A percentile compares a stretch with the other conserved stretches of the same genome.
These are phyloP conservation scores for Calycopis cecrops DNA, from an alignment of 1,140 invertebrate species.

Conservation along the genomic window DNA sequence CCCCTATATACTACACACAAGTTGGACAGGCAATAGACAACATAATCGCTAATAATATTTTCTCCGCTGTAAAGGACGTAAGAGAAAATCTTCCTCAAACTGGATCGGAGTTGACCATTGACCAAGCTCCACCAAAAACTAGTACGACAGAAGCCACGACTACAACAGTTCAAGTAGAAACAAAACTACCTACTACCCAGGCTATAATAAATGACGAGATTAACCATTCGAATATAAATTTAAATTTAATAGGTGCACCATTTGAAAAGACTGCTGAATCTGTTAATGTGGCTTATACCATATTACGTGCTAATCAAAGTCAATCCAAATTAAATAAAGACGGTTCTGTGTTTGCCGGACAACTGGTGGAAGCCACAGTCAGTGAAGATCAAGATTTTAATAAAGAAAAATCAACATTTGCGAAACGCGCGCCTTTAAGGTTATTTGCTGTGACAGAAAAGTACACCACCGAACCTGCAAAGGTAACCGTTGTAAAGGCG, in stretches of 20 bases:
- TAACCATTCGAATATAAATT: constrained; percentile 9
- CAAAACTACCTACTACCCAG: constrained; percentile 27
- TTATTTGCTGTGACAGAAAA: constrained; percentile 41
- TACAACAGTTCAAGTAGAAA: constrained; percentile 37
- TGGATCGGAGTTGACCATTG: constrained; percentile 38
- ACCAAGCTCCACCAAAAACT: constrained; percentile 24
- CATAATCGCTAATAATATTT: constrained; percentile 52
- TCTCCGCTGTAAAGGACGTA: constrained; percentile 56
- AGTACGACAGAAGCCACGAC: constrained; percentile 36
- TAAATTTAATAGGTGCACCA: constrained; percentile 38
- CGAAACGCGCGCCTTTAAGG: constrained; percentile 45
- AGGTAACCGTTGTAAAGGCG: constrained; percentile 46
- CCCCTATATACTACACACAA: constrained; percentile 57
- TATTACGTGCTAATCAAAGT: constrained; percentile 46
- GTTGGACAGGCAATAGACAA: constrained; percentile 48
- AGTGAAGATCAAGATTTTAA: constrained; percentile 60
- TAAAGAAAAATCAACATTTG: constrained; percentile 44
- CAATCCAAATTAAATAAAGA: constrained; percentile 45
- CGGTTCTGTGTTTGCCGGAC: constrained; percentile 49
- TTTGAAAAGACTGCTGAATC: constrained; percentile 51
- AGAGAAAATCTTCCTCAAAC: constrained; percentile 48
- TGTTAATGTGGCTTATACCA: constrained; percentile 56
- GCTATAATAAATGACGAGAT: background rate
- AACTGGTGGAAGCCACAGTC: constrained; percentile 56
- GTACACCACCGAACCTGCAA: constrained; percentile 27